phyloP scores from a whole-genome alignment of 2,888 invertebrate genomes.

The Yponomeuta sedellus region DNA sequence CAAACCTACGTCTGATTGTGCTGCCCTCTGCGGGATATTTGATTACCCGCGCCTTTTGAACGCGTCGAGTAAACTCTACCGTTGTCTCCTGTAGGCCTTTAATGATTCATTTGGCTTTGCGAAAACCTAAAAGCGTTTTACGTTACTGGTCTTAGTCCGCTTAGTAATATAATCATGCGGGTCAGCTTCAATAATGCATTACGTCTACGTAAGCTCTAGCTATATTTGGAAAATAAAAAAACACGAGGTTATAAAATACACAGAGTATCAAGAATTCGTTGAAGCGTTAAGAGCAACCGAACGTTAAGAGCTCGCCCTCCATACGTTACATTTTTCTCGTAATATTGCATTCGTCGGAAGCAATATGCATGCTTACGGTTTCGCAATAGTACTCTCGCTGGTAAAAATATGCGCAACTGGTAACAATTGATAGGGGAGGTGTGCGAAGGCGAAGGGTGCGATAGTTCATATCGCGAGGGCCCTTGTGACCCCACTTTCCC shows the following conservation, averaged over 20 bases:
- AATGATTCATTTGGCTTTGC: constrained; percentile 1
- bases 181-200: background rate
- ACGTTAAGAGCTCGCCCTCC: background rate
- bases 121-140: constrained; percentile 4
- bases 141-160: background rate
- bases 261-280: background rate
- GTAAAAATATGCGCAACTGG: constrained; percentile 69
- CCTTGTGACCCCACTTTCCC: constrained; percentile 58
- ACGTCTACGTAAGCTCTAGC: background rate
- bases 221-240: too few relatives aligned
- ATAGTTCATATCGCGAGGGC: constrained; percentile 51
- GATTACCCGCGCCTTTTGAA: background rate
- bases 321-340: background rate
- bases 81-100: background rate
- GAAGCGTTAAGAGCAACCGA: background rate
- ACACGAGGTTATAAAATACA: too few relatives aligned
- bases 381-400: constrained; percentile 28
- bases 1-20: background rate
- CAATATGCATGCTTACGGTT: constrained; percentile 14
- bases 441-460: constrained; percentile 42
- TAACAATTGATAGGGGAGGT: constrained; percentile 64
- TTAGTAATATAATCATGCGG: background rate
- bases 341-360: background rate
- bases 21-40: background rate
- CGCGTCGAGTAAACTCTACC: background rate